Percentiles rank a stretch among this genome's conserved stretches.
Conservation (phyloP, 2,113 vertebrate genomes). For the Phalacrocorax pelagicus region DNA sequence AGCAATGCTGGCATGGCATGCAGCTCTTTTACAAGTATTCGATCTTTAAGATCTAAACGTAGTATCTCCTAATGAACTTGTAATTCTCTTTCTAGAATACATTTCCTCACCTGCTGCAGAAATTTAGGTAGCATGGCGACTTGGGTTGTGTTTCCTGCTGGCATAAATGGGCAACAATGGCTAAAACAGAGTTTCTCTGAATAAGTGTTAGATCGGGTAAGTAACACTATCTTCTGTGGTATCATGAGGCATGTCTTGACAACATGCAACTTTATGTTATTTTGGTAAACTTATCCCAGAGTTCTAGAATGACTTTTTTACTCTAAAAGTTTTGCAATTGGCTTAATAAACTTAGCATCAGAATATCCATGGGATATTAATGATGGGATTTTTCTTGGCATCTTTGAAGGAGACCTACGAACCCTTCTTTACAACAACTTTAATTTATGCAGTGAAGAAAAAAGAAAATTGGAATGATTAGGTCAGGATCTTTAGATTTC, state of each 20-base stretch:
- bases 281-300: not conserved
- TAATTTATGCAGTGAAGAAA: not conserved
- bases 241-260: not conserved
- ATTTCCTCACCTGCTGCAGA: not conserved
- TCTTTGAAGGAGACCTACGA: not conserved
- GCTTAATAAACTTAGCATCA: not conserved
- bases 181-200: not conserved
- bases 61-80: not conserved
- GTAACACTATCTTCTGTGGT: not conserved
- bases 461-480: not conserved
- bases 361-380: not conserved
- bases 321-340: not conserved
- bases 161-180: not conserved
- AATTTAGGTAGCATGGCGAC: not conserved
- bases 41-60: conserved; percentile 7
- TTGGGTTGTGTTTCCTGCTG: not conserved
- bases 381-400: not conserved
- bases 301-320: not conserved
- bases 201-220: not conserved
- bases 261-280: not conserved
- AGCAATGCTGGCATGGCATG: not conserved
- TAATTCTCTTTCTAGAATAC: not conserved
- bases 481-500: not conserved
- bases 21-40: conserved; percentile 21
- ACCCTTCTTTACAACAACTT: not conserved